A percentile compares a stretch with the other conserved stretches of the same genome.
Evolutionary conservation across 1,140 invertebrate species (phyloP).

Genomic region (Diorhabda sublineata): DNA sequence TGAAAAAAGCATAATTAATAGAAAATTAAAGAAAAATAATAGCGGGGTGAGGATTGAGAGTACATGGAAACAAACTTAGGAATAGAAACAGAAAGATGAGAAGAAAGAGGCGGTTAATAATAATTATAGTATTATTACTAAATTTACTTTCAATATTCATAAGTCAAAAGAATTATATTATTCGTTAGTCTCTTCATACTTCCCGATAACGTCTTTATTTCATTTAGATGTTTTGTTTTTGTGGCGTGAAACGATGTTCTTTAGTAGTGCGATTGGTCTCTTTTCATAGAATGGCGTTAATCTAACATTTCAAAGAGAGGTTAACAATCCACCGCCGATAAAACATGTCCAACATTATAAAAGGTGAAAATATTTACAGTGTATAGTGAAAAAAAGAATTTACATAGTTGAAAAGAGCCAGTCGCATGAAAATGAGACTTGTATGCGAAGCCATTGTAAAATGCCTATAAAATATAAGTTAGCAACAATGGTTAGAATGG

Average conservation of each 20-base stretch:
- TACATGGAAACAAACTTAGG: no score
- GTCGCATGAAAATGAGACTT: slow-evolving; percentile 45
- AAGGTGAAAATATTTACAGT: slow-evolving; percentile 42
- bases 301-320: slow-evolving; percentile 23
- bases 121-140: no score
- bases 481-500: slow-evolving; percentile 43
- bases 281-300: background rate
- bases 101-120: no score
- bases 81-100: no score
- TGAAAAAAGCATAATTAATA: no score
- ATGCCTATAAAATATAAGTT: slow-evolving; percentile 46
- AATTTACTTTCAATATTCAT: no score
- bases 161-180: no score
- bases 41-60: no score
- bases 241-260: background rate
- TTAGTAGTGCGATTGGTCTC: slow-evolving; percentile 3
- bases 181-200: no score
- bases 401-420: slow-evolving; percentile 43
- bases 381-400: slow-evolving; percentile 42
- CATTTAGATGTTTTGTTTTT: no score
- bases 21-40: no score
- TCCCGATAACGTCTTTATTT: no score
- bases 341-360: slow-evolving; percentile 34
- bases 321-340: slow-evolving; percentile 30
- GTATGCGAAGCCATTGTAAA: slow-evolving; percentile 38